Percentiles rank a stretch among this genome's conserved stretches.
These are phyloP conservation scores for Coreoperca whiteheadi DNA, from an alignment of 2,113 vertebrate species.

Conservation along the genomic window DNA sequence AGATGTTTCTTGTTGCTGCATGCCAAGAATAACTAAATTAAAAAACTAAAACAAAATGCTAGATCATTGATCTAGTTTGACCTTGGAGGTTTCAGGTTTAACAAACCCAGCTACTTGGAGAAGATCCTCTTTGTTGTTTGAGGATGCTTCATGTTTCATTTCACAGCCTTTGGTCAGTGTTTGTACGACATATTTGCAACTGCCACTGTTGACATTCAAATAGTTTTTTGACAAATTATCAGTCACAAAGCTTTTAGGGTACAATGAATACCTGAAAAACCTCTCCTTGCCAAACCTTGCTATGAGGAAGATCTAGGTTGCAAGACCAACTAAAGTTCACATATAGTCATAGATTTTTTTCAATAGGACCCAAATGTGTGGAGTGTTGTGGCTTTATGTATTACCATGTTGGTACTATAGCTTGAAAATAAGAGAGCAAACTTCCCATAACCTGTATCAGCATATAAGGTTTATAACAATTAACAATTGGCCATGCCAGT, in stretches of 20 bases:
- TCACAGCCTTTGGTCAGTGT: not conserved
- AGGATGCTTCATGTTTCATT: not conserved
- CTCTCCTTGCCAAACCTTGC: not conserved
- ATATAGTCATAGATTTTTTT: not conserved
- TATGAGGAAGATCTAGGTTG: not conserved
- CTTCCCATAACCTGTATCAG: no score
- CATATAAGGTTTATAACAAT: no score
- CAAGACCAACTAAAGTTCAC: not conserved
- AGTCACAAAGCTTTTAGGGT: not conserved
- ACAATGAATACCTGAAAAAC: constrained; percentile 6
- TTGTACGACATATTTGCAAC: not conserved
- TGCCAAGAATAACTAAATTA: not conserved
- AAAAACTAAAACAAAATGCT: not conserved
- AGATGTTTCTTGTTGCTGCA: not conserved
- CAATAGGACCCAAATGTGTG: not conserved
- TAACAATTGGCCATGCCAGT: no score
- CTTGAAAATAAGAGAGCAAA: no score
- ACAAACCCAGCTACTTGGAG: not conserved
- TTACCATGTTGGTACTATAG: not conserved
- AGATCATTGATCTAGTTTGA: not conserved
- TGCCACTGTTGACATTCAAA: not conserved
- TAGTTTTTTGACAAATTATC: not conserved
- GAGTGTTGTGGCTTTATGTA: not conserved
- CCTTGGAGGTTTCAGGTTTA: not conserved
- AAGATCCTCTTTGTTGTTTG: not conserved